Evolutionary conservation across 2,888 invertebrate species (phyloP), one percentile per base, ranked within the genome.

Genomic region (Epirrhoe tristata): DNA sequence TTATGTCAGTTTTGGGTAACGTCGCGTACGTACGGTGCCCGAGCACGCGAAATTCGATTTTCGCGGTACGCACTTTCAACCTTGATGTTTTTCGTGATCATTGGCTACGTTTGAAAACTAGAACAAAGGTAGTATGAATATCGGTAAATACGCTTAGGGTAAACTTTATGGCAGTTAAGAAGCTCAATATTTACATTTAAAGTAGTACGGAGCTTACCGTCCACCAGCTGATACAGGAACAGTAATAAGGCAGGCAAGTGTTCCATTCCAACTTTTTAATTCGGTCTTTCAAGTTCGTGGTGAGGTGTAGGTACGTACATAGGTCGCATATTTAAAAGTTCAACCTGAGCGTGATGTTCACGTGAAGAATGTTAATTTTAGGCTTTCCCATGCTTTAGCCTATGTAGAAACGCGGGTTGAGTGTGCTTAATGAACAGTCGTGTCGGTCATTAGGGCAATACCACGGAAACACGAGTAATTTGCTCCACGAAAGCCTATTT

Each of bases 31-130:
- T 80, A 82, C 77, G 77, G 76, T 76, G 76, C 69, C 74, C 63
- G 77, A 81, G 69, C 88, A 90, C 89, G 90, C 90, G 80, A 86
- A 77, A 81, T 85, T 86, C 81, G 84, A 86, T 85, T 77, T 77
- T 75, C 63, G 74, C 78, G 71, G 74, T 78, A 76, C 70, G 74
- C 74, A 76, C 74, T 72, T 74, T 70, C 58, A 72, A 72, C 84
- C 87, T 86, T 86, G 81, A 71, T 76, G 73, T 77, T 76, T 79
- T 81, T 79, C 56, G 74, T 76, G 74, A 75, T 77, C 66, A 63
- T 66, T 61, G 53, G 62, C 48, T 66, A 63, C 50, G 32, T 61
- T 67, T 55, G 31, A 66, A 69, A 69, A 69, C 67, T 69, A 51
- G 59, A 64, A 48, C 63, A 39, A 55, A 50, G 6, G 34, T 55